A percentile compares a stretch with the other conserved stretches of the same genome.
Evolutionary conservation across 2,888 invertebrate genomes (phyloP).

Genomic region (Bursaphelenchus okinawaensis): DNA sequence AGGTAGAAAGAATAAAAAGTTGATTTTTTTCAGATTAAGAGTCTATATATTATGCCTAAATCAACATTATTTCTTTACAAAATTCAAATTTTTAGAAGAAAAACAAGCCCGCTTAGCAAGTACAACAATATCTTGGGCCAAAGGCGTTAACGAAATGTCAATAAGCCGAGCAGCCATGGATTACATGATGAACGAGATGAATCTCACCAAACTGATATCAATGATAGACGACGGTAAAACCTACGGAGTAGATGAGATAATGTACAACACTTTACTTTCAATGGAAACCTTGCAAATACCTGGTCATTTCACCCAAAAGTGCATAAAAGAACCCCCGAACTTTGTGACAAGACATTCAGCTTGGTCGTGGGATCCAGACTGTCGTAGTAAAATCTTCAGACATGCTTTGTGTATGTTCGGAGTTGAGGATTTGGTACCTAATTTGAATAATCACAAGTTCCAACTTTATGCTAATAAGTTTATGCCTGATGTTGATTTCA

Average conservation of each 20-base stretch:
- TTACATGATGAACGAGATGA: not conserved
- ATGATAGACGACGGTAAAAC: not conserved
- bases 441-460: not conserved
- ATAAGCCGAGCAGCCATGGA: not conserved
- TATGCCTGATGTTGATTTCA: not conserved
- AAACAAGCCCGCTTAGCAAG: too few species aligned
- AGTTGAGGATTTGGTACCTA: slow-evolving; percentile 6
- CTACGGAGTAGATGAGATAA: not conserved
- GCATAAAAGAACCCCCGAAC: not conserved
- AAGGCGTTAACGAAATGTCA: not conserved
- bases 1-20: too few species aligned
- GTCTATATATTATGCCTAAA: too few species aligned
- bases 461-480: not conserved
- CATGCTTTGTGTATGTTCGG: slow-evolving; percentile 15
- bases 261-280: not conserved
- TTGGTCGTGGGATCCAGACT: not conserved
- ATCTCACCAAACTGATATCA: not conserved
- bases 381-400: not conserved
- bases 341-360: not conserved
- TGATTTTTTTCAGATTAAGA: too few species aligned
- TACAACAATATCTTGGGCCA: too few species aligned
- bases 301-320: not conserved
- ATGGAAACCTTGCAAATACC: not conserved
- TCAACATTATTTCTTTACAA: too few species aligned
- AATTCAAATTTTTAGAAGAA: too few species aligned